Evolutionary conservation across 1,140 invertebrate species (phyloP), one percentile per base, ranked within the genome.

Genomic region (Cherax quadricarinatus): DNA sequence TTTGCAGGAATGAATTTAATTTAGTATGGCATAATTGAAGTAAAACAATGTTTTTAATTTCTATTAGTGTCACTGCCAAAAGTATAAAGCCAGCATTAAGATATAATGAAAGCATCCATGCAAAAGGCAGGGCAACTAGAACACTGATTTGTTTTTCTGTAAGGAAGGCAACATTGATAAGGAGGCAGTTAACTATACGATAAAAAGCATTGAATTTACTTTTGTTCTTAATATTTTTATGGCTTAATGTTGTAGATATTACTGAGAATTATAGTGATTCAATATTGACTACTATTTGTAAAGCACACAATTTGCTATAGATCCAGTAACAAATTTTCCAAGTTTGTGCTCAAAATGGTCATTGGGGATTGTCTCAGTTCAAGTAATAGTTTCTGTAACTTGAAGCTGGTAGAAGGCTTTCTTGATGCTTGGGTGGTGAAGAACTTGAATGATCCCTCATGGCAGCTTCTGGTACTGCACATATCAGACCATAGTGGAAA

Each of bases 381-480:
- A 51, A 86, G 49, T 75, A 73, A 49, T 86, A 24, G 51, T 86
- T 86, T 86, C 51, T 86, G 62, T 86, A 86, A 86, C 62, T 86
- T 60, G 48, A 73, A 62, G 75, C 21, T 70, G 79, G 81, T 73
- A 57, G 14, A 89, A 73, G 88, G 88, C 88, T 83, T 83, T 53
- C 80, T 89, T 51, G 88, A 66, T 83, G 88, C 62, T 70, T 89
- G 88, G 53, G 81, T 83, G 88, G 88, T 89, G 60, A 89, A 73
- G 88, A 89, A 80, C 80, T 89, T 89, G 70, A 73, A 30, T 30
- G 57, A 84, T 24, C 88, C 80, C 88, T 73, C 53, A 82, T 81
- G 88, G 88, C 88, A 89, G 88, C 88, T 83, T 89, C 87, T 89
- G 88, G 88, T 83, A 83, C 78, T 73, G 88, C 88, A 83, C 88